Evolutionary conservation across 2,113 vertebrate genomes (phyloP).

Genomic region (Pampusana beccarii): DNA sequence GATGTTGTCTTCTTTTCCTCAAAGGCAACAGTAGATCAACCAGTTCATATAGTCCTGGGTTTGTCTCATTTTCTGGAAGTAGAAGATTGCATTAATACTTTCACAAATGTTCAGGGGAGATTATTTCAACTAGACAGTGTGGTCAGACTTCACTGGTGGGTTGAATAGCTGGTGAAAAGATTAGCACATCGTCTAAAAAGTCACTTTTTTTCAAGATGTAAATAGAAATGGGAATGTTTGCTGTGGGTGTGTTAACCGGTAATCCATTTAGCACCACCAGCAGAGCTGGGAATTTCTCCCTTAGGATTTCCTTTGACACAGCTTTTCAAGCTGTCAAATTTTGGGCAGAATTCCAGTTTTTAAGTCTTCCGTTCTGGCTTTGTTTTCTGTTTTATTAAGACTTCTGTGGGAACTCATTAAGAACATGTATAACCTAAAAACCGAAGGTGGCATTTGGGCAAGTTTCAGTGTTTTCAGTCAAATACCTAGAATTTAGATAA

Average conservation of each 20-base stretch:
- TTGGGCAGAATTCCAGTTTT: not conserved
- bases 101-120: not conserved
- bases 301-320: not conserved
- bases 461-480: not conserved
- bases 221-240: not conserved
- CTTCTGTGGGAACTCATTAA: not conserved
- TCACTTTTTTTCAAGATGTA: not conserved
- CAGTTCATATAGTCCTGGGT: not conserved
- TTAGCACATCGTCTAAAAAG: not conserved
- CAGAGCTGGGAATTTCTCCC: not conserved
- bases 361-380: not conserved
- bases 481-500: not conserved
- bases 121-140: not conserved
- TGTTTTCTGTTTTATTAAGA: not conserved
- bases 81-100: not conserved
- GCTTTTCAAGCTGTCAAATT: not conserved
- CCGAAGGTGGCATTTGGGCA: not conserved
- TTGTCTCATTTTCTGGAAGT: not conserved
- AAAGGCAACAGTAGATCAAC: not conserved
- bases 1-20: not conserved
- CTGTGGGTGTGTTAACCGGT: not conserved
- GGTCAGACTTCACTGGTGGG: not conserved
- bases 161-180: not conserved
- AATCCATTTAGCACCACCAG: not conserved
- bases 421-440: not conserved